A percentile compares a stretch with the other conserved stretches of the same genome.
Conservation (phyloP, 2,113 vertebrate genomes). For the Arothron firmamentum region DNA sequence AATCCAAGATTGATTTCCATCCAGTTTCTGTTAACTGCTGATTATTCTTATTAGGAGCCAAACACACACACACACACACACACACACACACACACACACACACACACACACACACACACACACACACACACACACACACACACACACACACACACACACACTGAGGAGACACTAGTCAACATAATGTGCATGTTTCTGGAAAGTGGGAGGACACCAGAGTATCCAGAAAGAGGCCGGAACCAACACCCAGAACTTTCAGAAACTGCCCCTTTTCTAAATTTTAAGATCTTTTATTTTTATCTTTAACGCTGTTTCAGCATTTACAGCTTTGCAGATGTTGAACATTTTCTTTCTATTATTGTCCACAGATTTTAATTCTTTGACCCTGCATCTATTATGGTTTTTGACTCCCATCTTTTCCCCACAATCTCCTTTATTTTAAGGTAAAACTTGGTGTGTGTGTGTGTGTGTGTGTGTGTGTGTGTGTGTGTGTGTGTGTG, state of each 20-base stretch:
- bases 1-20: too few relatives aligned
- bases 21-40: too few relatives aligned
- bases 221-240: too few relatives aligned
- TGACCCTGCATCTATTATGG: not conserved
- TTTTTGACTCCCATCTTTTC: conserved; percentile 6
- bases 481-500: too few relatives aligned
- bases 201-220: conserved; percentile 13
- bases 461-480: too few relatives aligned
- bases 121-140: conserved; percentile 7
- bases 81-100: conserved; percentile 25
- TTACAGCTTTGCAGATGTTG: too few relatives aligned
- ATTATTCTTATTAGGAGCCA: too few relatives aligned
- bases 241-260: too few relatives aligned
- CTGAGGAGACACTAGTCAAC: conserved; percentile 60
- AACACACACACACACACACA: too few relatives aligned
- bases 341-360: conserved; percentile 17
- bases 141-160: conserved; percentile 9
- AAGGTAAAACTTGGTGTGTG: conserved; percentile 9
- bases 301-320: too few relatives aligned
- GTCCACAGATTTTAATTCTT: conserved; percentile 6
- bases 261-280: not conserved
- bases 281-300: too few relatives aligned
- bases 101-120: conserved; percentile 6
- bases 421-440: conserved; percentile 3
- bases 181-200: too few relatives aligned